phyloP scores from a whole-genome alignment of 1,140 invertebrate genomes.

The Brachionus plicatilis region DNA sequence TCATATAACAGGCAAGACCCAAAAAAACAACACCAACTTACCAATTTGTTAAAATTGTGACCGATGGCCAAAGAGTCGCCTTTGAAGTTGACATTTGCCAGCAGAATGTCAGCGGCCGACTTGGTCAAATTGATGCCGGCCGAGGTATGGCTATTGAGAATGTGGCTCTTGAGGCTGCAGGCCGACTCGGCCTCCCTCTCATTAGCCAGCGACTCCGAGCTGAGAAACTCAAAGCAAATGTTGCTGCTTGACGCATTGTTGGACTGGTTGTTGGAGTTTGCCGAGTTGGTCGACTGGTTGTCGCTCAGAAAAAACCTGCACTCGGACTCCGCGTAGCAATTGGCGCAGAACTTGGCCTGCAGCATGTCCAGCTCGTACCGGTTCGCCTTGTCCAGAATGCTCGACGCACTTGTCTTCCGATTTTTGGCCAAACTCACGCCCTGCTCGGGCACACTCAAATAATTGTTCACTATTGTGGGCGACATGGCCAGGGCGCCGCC shows the following conservation, averaged over 20 bases:
- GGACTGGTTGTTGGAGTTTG: neutral
- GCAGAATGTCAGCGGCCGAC: neutral
- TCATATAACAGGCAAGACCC: too few relatives aligned
- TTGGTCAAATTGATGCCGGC: neutral
- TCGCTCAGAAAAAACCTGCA: neutral
- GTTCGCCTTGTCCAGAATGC: neutral
- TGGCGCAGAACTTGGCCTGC: neutral
- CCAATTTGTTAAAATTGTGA: neutral
- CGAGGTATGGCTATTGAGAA: neutral
- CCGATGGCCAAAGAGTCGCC: neutral
- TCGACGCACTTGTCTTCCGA: neutral
- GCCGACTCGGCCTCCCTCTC: neutral
- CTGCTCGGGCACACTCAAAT: slow-evolving; percentile 18
- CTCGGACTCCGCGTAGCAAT: neutral
- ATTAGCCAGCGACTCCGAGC: neutral
- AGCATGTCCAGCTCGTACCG: neutral
- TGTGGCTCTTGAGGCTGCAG: neutral
- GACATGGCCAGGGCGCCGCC: neutral
- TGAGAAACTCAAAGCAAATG: neutral
- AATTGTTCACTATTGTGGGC: neutral
- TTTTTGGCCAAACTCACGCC: neutral
- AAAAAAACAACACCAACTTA: neutral
- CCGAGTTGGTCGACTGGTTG: neutral
- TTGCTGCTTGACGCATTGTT: neutral
- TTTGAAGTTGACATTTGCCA: neutral